Evolutionary conservation across 2,113 vertebrate genomes (phyloP).

Genomic region (Danio rerio): GRCz12tu NC_133176.1:3380001-3380500

Average conservation of each 20-base stretch:
- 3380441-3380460: no score
- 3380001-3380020: not conserved
- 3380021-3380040: not conserved
- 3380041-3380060: not conserved
- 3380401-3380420: no score
- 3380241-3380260: no score
- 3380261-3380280: not conserved
- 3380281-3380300: no score
- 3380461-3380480: no score
- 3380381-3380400: no score
- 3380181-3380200: not conserved
- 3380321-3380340: no score
- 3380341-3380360: no score
- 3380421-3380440: no score
- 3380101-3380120: slow-evolving; percentile 3
- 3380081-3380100: not conserved
- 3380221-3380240: not conserved
- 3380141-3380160: not conserved
- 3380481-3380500: no score
- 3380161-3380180: not conserved
- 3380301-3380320: no score
- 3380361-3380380: no score
- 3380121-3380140: not conserved
- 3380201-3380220: not conserved
- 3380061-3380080: not conserved